Conservation (phyloP, 2,113 vertebrate species). For the Myiagra hebetior region DNA sequence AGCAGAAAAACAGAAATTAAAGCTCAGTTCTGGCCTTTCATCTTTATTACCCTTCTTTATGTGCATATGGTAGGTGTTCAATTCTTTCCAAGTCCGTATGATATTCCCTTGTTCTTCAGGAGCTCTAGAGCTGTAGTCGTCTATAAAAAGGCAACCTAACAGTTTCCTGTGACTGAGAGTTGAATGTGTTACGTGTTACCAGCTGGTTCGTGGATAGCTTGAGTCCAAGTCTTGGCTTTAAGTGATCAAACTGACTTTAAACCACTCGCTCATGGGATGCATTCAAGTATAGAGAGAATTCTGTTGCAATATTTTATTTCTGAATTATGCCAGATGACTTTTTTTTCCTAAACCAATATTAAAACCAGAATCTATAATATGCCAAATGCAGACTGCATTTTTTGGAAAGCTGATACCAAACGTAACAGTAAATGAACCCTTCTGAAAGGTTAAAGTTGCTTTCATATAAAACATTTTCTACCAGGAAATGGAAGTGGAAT, state of each 20-base stretch:
- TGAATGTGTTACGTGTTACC: conserved; percentile 67
- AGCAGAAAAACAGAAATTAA: conserved; percentile 48
- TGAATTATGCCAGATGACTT: conserved; percentile 3
- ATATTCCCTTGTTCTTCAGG: conserved; percentile 15
- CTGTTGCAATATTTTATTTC: conserved; percentile 46
- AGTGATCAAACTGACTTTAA: conserved; percentile 51
- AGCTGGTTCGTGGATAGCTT: conserved; percentile 35
- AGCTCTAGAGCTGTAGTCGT: conserved; percentile 15
- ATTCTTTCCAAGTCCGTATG: background rate
- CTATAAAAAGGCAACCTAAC: conserved; percentile 58
- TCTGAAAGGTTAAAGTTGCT: conserved; percentile 61
- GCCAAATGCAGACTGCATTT: conserved; percentile 7
- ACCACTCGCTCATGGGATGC: background rate
- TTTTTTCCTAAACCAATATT: conserved; percentile 31
- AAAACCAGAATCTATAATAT: conserved; percentile 56
- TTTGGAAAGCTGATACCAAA: conserved; percentile 61
- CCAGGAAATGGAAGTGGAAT: conserved; percentile 61
- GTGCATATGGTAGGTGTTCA: conserved; percentile 38
- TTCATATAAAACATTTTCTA: conserved; percentile 66
- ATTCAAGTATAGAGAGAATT: conserved; percentile 38
- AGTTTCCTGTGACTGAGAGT: conserved; percentile 38
- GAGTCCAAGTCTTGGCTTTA: conserved; percentile 33
- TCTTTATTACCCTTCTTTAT: conserved; percentile 48
- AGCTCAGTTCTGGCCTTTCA: conserved; percentile 27
- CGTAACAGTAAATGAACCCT: conserved; percentile 60